Evolutionary conservation across 2,113 vertebrate genomes (phyloP), one percentile per base, ranked within the genome.

Genomic region (Hymenochirus boettgeri): DNA sequence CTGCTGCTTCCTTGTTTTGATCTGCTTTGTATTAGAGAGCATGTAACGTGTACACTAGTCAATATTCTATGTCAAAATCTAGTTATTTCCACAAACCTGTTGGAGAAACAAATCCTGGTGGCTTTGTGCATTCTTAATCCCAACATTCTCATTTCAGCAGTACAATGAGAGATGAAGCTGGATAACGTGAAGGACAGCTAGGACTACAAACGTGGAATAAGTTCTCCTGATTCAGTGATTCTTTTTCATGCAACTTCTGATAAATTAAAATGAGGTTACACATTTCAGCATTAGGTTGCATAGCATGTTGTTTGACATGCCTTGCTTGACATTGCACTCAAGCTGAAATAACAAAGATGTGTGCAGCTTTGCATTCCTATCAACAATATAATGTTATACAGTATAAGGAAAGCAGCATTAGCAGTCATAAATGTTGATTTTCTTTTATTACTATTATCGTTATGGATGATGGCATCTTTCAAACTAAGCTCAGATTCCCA

Each of bases 401-500:
- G n/a, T n/a, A n/a, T n/a, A 35, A 35, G 13, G 22, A 35, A 6
- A 21, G 3, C 29, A 57, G 19, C 18, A 57, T 35, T 35, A 57
- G 7, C 19, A 57, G 31, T 35, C 31, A 57, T 57, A 57, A 57
- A 57, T 22, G 54, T 57, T 57, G 33, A 35, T 35, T 11, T 35
- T 35, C 33, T 7, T n/a, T 19, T 57, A 18, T 65, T 65, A 29
- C 48, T 35, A 10, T 65, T 46, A 31, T 56, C 46, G 45, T 33
- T 65, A 65, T 50, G 15, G 21, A 57, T 35, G 27, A 57, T 55
- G 23, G 13, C 25, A 65, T 65, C 42, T 33, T 33, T 57, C 42
- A 65, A 23, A 57, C 24, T 65, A 65, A 57, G 54, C 26, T 37
- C 21, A 25, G 29, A 50, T 65, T 65, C 53, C 53, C 31, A 51